phyloP scores from a whole-genome alignment of 2,113 vertebrate genomes.

The Phalacrocorax aristotelis region DNA sequence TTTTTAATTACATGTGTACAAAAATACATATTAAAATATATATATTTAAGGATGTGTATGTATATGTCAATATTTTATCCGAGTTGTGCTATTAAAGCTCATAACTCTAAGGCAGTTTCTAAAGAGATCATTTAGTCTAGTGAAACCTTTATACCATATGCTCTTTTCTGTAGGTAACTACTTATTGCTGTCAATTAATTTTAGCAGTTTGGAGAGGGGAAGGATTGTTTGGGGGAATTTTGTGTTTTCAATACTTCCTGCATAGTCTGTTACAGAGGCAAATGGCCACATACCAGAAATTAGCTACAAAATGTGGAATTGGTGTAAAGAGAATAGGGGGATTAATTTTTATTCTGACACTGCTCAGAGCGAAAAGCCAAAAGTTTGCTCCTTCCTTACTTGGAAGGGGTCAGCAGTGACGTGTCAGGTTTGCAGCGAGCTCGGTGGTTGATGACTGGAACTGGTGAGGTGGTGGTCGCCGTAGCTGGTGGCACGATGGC shows the following conservation, averaged over 20 bases:
- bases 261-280: rapidly evolving
- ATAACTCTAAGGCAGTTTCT: background rate
- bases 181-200: background rate
- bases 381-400: background rate
- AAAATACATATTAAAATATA: background rate
- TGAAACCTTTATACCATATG: background rate
- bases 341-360: background rate
- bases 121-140: background rate
- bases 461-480: background rate
- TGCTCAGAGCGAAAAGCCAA: background rate
- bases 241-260: background rate
- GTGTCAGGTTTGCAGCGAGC: background rate
- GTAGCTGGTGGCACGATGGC: rapidly evolving
- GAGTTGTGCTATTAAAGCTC: background rate
- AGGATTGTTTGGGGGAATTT: too few species aligned
- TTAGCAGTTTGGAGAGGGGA: background rate
- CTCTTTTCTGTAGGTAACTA: background rate
- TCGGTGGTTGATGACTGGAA: background rate
- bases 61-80: background rate
- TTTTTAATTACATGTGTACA: background rate
- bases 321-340: background rate
- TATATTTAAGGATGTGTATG: background rate
- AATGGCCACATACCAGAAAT: background rate
- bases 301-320: background rate
- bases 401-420: background rate